These are phyloP conservation scores for Aurelia sp. DNA, from an alignment of 30 jellyfish, hydroid and myxozoan species.

Conservation along the genomic window DNA sequence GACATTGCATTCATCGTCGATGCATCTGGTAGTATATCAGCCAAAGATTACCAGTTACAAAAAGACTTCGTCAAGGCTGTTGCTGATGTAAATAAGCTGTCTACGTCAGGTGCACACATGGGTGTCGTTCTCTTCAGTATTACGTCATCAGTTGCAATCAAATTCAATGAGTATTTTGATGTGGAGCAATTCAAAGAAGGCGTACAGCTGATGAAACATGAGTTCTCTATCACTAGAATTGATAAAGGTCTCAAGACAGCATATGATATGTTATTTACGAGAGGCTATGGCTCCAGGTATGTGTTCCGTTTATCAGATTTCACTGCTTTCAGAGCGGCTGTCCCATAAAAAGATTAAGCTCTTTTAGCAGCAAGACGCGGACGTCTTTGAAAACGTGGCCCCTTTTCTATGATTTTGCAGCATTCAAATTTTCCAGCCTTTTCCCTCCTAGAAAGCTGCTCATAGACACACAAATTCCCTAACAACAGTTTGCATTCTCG, in stretches of 20 bases:
- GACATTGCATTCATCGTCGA: slow-evolving; percentile 72
- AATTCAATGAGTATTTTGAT: slow-evolving; percentile 52
- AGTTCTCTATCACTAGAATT: slow-evolving; percentile 60
- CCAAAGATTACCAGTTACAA: slow-evolving; percentile 54
- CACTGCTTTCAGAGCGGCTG: no score
- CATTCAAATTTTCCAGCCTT: no score
- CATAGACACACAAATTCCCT: no score
- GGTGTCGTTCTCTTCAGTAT: slow-evolving; percentile 66
- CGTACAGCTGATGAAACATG: slow-evolving; percentile 44
- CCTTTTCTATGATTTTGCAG: no score
- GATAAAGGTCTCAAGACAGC: slow-evolving; percentile 66
- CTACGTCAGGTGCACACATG: slow-evolving; percentile 46
- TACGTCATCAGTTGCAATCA: slow-evolving; percentile 56
- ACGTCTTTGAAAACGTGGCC: no score
- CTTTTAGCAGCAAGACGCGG: no score
- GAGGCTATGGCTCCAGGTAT: slow-evolving; percentile 63
- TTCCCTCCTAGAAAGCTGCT: no score
- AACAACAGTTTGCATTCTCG: no score
- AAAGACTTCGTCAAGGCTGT: slow-evolving; percentile 60
- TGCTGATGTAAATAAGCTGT: slow-evolving; percentile 27
- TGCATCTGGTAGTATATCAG: slow-evolving; percentile 64
- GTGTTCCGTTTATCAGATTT: no score
- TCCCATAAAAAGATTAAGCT: no score
- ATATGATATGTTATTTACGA: slow-evolving; percentile 53
- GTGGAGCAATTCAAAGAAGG: slow-evolving; percentile 59